Base-by-base conservation (phyloP, 1,140 invertebrate species). In the Magallana gigas region DNA sequence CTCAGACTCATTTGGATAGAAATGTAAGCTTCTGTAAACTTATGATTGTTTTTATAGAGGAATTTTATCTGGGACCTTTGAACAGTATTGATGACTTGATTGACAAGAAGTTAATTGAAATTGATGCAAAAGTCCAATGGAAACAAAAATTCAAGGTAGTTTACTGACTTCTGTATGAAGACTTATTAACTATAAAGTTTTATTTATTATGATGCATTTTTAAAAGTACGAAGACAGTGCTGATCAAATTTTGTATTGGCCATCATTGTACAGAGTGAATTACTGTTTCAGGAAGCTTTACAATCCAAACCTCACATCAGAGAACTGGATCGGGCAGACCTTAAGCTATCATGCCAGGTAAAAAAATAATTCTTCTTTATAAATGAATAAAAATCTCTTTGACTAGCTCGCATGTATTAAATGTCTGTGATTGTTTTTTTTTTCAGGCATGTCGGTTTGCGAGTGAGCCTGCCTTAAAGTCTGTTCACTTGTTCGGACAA, bases 261-360 rank as follows among this genome's bases (percentile, higher is more conserved):
- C 36, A 48, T 4, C 36, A 48, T 48, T 48, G 36, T 48, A 48
- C 36, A 48, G 36, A 48, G 3, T 48, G 36, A 48, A 48, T 48
- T 14, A 86, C 85, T 68, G 5, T 91, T 92, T 16, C 86, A 94
- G 93, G 91, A 92, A 81, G 89, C 89, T 81, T 85, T 94, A 57
- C 91, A 92, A 86, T 82, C 59, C 9, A 91, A 91, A 68, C 94
- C 94, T 56, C 90, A 93, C 71, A 91, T 94, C 56, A 89, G 92
- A 29, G 93, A 93, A 87, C 88, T 93, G 36, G 92, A 94, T 84
- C 90, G 93, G 57, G 91, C 92, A 7, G 92, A 93, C 68, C 89
- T 94, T 8, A 94, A 93, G 89, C 90, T 92, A 68, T 82, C 91
- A 9, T 94, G 94, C 89, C 93, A 94, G 92, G 93, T 94, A 90